phyloP scores from a whole-genome alignment of 2,113 vertebrate species.

The Sprattus sprattus region DNA sequence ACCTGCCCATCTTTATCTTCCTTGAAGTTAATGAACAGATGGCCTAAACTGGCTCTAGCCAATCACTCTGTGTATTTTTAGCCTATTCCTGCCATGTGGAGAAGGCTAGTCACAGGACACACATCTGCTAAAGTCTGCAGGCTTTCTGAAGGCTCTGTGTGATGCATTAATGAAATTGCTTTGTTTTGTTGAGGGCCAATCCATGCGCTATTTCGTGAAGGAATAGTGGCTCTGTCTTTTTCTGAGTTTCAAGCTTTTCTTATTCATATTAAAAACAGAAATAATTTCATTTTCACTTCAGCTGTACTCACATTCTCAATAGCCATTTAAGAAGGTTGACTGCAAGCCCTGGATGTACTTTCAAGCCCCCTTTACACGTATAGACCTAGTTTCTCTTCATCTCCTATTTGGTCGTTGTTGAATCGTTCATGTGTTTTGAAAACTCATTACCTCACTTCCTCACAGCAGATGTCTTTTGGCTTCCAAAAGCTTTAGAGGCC shows the following conservation, averaged over 20 bases:
- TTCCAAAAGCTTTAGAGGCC: neutral
- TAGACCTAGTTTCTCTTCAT: neutral
- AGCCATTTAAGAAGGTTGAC: neutral
- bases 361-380: neutral
- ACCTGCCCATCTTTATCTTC: neutral
- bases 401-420: neutral
- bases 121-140: conserved; percentile 19
- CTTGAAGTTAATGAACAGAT: conserved; percentile 59
- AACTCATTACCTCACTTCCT: neutral
- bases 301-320: neutral
- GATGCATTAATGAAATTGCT: neutral
- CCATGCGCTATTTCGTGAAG: neutral
- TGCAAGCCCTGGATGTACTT: neutral
- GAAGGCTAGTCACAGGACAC: conserved; percentile 10
- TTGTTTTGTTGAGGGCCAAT: neutral
- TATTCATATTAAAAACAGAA: neutral
- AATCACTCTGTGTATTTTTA: conserved; percentile 68
- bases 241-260: neutral
- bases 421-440: neutral
- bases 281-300: neutral
- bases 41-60: conserved; percentile 63
- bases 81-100: conserved; percentile 32
- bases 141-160: conserved; percentile 11
- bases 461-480: neutral
- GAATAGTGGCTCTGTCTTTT: neutral